Evolutionary conservation across 2,113 vertebrate species (phyloP), one percentile per base, ranked within the genome.

Genomic region (Motacilla alba): DNA sequence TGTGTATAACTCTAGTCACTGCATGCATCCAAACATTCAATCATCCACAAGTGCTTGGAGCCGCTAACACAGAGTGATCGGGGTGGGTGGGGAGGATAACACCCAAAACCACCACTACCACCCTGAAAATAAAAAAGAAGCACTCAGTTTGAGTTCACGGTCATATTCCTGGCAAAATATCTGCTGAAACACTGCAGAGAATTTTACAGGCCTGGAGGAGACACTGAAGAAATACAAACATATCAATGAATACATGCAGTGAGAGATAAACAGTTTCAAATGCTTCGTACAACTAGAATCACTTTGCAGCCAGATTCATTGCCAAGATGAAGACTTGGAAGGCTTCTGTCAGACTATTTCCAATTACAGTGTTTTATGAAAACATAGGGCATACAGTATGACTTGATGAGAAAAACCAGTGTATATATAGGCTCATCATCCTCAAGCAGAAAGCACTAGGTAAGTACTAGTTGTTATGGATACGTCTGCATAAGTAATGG

Each of bases 221-320:
- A 88, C 89, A 81, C 82, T 69, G 93, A 90, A 63, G 84, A 96
- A 97, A 96, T 53, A 97, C 95, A 97, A 97, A 98, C 97, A 97
- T 96, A 96, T 95, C 97, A 95, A 50, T 82, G 95, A 82, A 78
- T 94, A 94, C 93, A 89, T 97, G 87, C 91, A 89, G 72, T 14
- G 70, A 95, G 96, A 97, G 95, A 97, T 95, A 98, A 97, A 97
- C 96, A 97, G 85, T 96, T 97, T 96, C 95, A 96, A 97, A 97
- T 79, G 89, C 92, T 94, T 87, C n/a, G 20, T 77, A 87, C 78
- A 92, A 87, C 88, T 46, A 92, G 90, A 93, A 95, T 56, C 82
- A 92, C 89, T 97, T 96, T 96, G 92, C 92, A 96, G 93, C 78
- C 90, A 92, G 85, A 82, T 93, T 95, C 77, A 64, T 46, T 96